Base-by-base conservation (phyloP, 1,140 invertebrate species). In the Battus philenor region DNA sequence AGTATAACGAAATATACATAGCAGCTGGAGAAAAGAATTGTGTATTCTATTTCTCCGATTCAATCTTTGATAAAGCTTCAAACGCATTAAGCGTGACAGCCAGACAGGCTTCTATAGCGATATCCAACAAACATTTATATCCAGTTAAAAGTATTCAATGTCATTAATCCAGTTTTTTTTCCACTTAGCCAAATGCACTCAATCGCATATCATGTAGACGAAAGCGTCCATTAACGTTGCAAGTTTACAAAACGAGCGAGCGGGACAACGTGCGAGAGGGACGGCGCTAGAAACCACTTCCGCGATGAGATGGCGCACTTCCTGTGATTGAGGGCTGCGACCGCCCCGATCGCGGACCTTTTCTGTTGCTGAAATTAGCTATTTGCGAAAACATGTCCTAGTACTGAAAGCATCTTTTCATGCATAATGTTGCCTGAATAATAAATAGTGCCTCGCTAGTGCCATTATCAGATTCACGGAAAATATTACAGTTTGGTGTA, bases 301-400 rank as follows among this genome's bases (percentile, higher is more conserved):
- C 82, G 83, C 70, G 71, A 87, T 87, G 83, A 87, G 83, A 84
- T 79, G 78, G 75, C 79, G 84, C 83, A 87, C 86, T 87, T 85
- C 83, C 86, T 87, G 82, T 87, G 83, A 87, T 87, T 87, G 86
- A 84, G 78, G 29, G 38, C 15, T 68, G 64, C 60, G 50, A 61
- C 44, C 67, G 60, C 2, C 67, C 59, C 62, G 54, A 61, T 44
- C 50, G 63, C 60, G 58, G 33, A 64, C 64, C 61, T 61, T 67
- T 66, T 76, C 38, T 41, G 38, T 72, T 70, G 59, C 64, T 66
- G 52, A 74, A 79, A 74, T 79, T 74, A 74, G 70, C 70, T 64
- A 68, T 65, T 61, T 65, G 56, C 64, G 60, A 59, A 60, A 67
- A 64, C 54, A 68, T 56, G 59, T 64, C 54, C 66, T 63, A 68